phyloP scores from a whole-genome alignment of 2,797 vertebrate species.

The Myripristis jacobus region DNA sequence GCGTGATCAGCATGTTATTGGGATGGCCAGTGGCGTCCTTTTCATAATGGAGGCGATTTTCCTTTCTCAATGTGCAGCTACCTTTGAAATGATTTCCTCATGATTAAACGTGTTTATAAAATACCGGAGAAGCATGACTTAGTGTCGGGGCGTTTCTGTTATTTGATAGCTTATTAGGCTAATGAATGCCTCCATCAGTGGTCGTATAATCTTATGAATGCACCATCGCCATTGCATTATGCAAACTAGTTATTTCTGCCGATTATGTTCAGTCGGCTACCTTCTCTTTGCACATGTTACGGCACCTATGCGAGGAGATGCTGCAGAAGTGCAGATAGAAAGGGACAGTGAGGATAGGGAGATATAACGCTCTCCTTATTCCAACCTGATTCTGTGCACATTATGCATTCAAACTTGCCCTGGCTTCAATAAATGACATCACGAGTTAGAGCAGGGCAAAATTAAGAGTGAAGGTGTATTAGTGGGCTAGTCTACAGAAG shows the following conservation, averaged over 20 bases:
- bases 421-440: slow-evolving; percentile 33
- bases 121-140: slow-evolving; percentile 46
- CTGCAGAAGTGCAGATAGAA: slow-evolving; percentile 63
- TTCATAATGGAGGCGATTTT: slow-evolving; percentile 55
- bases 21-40: slow-evolving; percentile 64
- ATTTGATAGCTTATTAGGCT: too few relatives aligned
- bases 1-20: slow-evolving; percentile 77
- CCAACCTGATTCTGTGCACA: slow-evolving; percentile 40
- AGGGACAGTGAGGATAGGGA: slow-evolving; percentile 31
- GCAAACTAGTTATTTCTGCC: slow-evolving; percentile 55
- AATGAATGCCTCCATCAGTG: neutral
- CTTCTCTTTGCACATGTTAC: slow-evolving; percentile 29
- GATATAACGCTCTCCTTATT: slow-evolving; percentile 36
- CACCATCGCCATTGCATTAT: slow-evolving; percentile 42
- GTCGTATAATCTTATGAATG: slow-evolving; percentile 24
- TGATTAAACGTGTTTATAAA: slow-evolving; percentile 1
- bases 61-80: slow-evolving; percentile 28
- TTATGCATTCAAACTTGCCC: slow-evolving; percentile 46
- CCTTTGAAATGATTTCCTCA: slow-evolving; percentile 41
- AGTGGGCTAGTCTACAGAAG: slow-evolving; percentile 49
- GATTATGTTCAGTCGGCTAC: slow-evolving; percentile 47
- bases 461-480: slow-evolving; percentile 42
- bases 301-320: slow-evolving; percentile 58
- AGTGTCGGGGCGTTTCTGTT: slow-evolving; percentile 44
- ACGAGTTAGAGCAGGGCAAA: slow-evolving; percentile 24